Evolutionary conservation across 2,888 invertebrate species (phyloP), one percentile per base, ranked within the genome.

Genomic region (Physocephala rufipes): DNA sequence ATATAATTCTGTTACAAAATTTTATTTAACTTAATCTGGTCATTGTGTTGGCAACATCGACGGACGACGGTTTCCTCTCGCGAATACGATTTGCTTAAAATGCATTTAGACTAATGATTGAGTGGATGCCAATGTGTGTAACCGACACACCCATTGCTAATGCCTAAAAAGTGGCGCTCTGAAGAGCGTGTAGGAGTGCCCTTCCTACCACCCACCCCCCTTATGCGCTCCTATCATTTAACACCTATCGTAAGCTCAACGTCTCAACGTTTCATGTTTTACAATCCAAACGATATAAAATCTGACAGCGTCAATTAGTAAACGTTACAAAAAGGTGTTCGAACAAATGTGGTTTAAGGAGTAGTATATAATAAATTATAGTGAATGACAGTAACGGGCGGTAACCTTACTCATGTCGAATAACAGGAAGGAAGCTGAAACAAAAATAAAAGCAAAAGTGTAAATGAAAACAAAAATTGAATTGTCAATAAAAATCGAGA

Each of bases 321-420:
- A 26, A 9, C 28, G 24, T 58, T 12, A 1, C 24, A 21, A 53
- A 2, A 21, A 21, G 58, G 58, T 58, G 58, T 24, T 58, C 28
- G 55, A 36, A 4, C 36, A 19, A 24, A 66, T 36, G 19, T 53
- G 67, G 26, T 47, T 67, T 28, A 0, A 36, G 9, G 36, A 61
- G 49, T 61, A 19, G 15, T 16, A 30, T 36, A 49, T 61, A 59
- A 68, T 68, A 68, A 68, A 68, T 68, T 45, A 21, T 49, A 19
- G 58, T 58, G 26, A 58, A 28, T 58, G 15, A 2, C n/a, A 13
- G 51, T 51, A 36, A 36, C 36, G 9, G 36, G 36, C 36, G 36
- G 36, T 36, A 36, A 9, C 4, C 36, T 7, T 51, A 24, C 19
- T 30, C 65, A 16, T 19, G 21, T 19, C 30, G 16, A 49, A 53